Evolutionary conservation across 2,888 invertebrate species (phyloP), one percentile per base, ranked within the genome.

Genomic region (Stegophylla sp.): DNA sequence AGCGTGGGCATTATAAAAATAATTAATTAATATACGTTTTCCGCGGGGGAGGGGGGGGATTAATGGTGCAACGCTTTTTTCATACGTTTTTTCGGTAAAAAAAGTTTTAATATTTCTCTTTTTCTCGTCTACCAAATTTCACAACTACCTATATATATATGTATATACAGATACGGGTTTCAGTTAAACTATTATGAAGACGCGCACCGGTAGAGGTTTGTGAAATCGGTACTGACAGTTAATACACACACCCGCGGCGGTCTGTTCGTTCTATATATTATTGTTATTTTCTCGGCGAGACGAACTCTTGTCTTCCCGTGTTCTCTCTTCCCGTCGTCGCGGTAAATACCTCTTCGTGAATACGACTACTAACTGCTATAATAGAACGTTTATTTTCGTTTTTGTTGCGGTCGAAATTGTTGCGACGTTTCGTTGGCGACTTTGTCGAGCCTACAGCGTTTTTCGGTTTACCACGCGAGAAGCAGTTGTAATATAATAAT

Each of bases 371-470:
- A 0, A 53, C 51, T n/a, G n/a, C 17, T n/a, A n/a, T 9, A 20
- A 23, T 7, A 13, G 20, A 41, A 66, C 15, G 41, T 12, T 17
- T 13, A 48, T 26, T n/a, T 17, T 5, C 53, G 20, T 34, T 41
- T 53, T 72, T 23, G 71, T 72, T 13, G 10, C 23, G 41, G 43
- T 41, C 34, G 34, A 72, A 56, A 17, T 17, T 23, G n/a, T 20
- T n/a, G 71, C 56, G 53, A 72, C 72, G 23, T 72, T 43, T 56
- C 23, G 26, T 23, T 10, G 72, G 41, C 41, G 56, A 41, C 17
- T 72, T 43, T 56, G 1, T 56, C 15, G 17, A 23, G 41, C 56
- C 56, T 23, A 7, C 56, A 41, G 71, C 53, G 51, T 20, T 51
- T 69, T 51, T n/a, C 1, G 20, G 45, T 45, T 9, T 51, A 51